Base-by-base conservation (phyloP, 2,888 invertebrate species). In the Holacanthella duospinosa region DNA sequence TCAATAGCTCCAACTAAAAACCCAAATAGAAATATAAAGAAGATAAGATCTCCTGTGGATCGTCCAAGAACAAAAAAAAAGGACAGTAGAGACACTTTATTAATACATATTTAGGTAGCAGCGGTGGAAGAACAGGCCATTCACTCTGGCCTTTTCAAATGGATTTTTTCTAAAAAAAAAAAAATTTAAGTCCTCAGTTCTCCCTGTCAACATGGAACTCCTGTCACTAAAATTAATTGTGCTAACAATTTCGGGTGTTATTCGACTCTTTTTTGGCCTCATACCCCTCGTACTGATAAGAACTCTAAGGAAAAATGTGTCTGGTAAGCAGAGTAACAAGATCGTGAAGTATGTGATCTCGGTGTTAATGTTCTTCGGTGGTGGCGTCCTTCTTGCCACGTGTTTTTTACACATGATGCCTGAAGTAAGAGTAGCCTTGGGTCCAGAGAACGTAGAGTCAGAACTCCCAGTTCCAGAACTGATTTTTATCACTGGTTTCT, bases 361-460 rank as follows among this genome's bases (percentile, higher is more conserved):
- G 6, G 65, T 71, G 28, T 68, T 75, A 44, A 70, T 78, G 62
- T 80, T 80, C 55, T 81, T 82, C 68, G 82, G 82, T 25, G 82
- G 82, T 9, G 82, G 82, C 9, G 81, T 82, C 2, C 75, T 83
- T n/a, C 77, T 83, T 61, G 81, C 82, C 29, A 82, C 82, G 1
- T 81, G 81, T 65, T 81, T 82, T 69, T 75, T 81, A n/a, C 82
- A 82, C 72, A 80, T 82, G 79, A 79, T 82, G 72, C 80, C 82
- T 1, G 82, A 82, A 74, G 80, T 81, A 1, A 76, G 79, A 62
- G 77, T 77, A 57, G 77, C 78, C 9, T 75, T 80, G 62, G 75
- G 77, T 54, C 74, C 74, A 29, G 64, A 54, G 55, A 53, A 64
- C 60, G 63, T 68, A 16, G 28, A 67, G 59, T 55, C 64, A 64